These are phyloP conservation scores for Pithys albifrons DNA, from an alignment of 2,113 vertebrate species.

Conservation along the genomic window DNA sequence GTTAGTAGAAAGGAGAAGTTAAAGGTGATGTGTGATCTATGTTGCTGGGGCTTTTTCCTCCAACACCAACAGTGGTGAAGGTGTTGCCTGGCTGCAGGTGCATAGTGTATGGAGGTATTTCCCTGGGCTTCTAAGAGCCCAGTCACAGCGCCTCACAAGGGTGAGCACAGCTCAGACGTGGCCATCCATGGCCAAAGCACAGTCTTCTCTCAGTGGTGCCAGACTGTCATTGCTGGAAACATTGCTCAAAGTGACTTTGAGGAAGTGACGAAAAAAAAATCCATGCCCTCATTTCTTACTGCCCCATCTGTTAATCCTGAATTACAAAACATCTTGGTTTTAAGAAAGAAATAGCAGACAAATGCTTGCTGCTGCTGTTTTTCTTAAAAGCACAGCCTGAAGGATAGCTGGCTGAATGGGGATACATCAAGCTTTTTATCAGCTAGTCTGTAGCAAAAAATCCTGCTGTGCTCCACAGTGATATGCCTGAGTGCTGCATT, in stretches of 20 bases:
- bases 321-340: constrained; percentile 12
- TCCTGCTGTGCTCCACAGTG: background rate
- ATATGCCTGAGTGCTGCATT: constrained; percentile 25
- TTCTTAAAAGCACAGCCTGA: constrained; percentile 54
- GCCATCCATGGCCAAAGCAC: background rate
- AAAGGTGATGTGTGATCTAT: background rate
- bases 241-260: background rate
- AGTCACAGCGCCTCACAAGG: accelerated
- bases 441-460: constrained; percentile 25
- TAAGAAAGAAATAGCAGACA: constrained; percentile 27
- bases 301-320: constrained; percentile 2
- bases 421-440: constrained; percentile 37
- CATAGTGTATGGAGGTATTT: background rate
- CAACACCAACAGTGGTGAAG: background rate
- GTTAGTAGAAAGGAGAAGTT: background rate
- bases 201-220: background rate
- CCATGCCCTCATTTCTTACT: background rate
- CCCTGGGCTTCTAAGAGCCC: background rate
- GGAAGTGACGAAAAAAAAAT: background rate
- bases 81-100: background rate
- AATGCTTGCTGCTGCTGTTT: constrained; percentile 32
- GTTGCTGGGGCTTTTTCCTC: background rate
- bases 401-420: background rate
- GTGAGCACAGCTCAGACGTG: background rate
- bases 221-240: background rate